Conservation (phyloP, 2,888 invertebrate genomes). For the Orchesellides sinensis region DNA sequence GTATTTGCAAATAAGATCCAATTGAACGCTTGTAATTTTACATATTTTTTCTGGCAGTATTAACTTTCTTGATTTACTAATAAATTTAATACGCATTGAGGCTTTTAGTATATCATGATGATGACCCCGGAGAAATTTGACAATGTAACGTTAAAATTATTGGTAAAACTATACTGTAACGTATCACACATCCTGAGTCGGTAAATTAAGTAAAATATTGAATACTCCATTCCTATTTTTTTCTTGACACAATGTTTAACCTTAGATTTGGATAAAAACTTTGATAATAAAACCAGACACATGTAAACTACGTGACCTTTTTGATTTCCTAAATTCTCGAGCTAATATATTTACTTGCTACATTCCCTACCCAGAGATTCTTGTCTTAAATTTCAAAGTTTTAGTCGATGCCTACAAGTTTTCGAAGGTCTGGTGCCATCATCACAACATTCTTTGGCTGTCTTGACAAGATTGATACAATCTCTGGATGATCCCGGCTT, state of each 20-base stretch:
- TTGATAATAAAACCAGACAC: too few relatives aligned
- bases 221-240: background rate
- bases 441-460: slow-evolving; percentile 63
- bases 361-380: slow-evolving; percentile 32
- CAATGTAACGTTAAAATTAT: background rate
- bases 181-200: background rate
- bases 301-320: too few relatives aligned
- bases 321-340: background rate
- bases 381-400: too few relatives aligned
- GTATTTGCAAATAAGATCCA: too few relatives aligned
- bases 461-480: slow-evolving; percentile 61
- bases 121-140: too few relatives aligned
- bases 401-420: slow-evolving; percentile 57
- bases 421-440: slow-evolving; percentile 53
- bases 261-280: too few relatives aligned
- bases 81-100: too few relatives aligned
- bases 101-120: too few relatives aligned
- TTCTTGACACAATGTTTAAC: background rate
- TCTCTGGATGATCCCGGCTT: slow-evolving; percentile 61
- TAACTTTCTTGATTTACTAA: too few relatives aligned
- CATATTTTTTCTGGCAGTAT: background rate
- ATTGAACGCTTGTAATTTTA: background rate
- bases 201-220: background rate
- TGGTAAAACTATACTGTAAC: background rate
- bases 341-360: background rate